These are phyloP conservation scores for Calyptommatus sinebrachiatus DNA, from an alignment of 2,113 vertebrate genomes.

Conservation along the genomic window DNA sequence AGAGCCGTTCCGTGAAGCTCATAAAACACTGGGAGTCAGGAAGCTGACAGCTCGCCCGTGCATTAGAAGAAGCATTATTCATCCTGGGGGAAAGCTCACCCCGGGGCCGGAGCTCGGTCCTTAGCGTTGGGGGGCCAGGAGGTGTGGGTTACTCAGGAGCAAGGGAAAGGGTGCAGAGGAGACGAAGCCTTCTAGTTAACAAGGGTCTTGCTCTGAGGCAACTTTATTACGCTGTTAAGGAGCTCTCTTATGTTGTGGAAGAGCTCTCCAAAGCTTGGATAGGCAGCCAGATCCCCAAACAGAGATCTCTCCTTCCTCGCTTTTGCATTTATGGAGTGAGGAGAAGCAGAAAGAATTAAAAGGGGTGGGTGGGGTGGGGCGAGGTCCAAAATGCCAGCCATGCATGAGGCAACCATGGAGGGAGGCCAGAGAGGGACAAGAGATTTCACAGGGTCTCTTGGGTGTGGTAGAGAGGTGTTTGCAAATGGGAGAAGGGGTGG, in stretches of 20 bases:
- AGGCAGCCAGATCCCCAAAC: neutral
- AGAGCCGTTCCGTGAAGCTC: conserved; percentile 92
- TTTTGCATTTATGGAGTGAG: neutral
- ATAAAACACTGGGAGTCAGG: conserved; percentile 87
- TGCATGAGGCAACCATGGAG: too few species aligned
- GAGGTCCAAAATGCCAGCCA: too few species aligned
- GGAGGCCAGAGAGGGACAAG: neutral
- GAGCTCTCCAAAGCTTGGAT: neutral
- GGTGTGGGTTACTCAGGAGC: neutral
- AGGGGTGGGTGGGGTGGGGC: too few species aligned
- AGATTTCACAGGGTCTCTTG: neutral
- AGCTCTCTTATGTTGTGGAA: too few species aligned
- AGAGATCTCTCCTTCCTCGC: neutral
- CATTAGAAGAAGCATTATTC: conserved; percentile 87
- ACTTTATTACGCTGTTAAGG: neutral
- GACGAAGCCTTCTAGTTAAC: neutral
- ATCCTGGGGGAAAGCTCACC: conserved; percentile 64
- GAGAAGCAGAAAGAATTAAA: neutral
- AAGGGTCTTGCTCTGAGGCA: conserved; percentile 1
- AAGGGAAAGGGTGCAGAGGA: conserved; percentile 36
- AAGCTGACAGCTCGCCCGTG: conserved; percentile 85
- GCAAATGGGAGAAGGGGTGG: neutral
- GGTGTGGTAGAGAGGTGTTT: too few species aligned
- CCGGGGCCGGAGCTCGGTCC: conserved; percentile 45
- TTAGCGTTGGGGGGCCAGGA: conserved; percentile 52